These are phyloP conservation scores for Anabacerthia variegaticeps DNA, from an alignment of 2,797 vertebrate genomes.

Conservation along the genomic window DNA sequence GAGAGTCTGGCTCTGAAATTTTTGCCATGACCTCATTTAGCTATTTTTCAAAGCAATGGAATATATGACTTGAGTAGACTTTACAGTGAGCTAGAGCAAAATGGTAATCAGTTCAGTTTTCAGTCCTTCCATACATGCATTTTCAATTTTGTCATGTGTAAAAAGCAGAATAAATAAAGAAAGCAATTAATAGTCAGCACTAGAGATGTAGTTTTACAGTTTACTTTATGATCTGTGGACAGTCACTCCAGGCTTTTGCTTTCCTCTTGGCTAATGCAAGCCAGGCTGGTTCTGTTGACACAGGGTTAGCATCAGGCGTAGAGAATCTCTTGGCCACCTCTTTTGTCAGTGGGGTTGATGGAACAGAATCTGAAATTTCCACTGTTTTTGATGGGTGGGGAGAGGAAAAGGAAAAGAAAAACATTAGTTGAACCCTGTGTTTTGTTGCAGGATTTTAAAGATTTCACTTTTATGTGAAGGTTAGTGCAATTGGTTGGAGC, in stretches of 20 bases:
- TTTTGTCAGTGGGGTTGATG: constrained; percentile 85
- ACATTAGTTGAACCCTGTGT: not conserved
- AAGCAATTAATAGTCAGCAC: constrained; percentile 35
- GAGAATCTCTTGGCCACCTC: constrained; percentile 95
- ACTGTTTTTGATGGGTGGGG: constrained; percentile 77
- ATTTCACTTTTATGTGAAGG: not conserved
- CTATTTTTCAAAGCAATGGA: constrained; percentile 32
- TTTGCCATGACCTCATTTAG: not conserved
- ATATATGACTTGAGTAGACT: constrained; percentile 11
- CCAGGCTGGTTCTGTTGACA: constrained; percentile 97
- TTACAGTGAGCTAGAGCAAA: constrained; percentile 38
- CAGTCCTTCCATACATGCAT: constrained; percentile 66
- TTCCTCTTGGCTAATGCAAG: constrained; percentile 96
- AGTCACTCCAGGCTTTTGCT: constrained; percentile 99
- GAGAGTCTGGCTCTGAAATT: not conserved
- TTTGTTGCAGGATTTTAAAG: not conserved
- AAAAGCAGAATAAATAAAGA: constrained; percentile 75
- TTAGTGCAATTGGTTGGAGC: not conserved
- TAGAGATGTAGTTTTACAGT: not conserved
- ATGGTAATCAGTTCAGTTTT: constrained; percentile 21
- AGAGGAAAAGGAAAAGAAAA: not conserved
- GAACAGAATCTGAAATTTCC: constrained; percentile 91
- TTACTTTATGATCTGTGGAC: constrained; percentile 99
- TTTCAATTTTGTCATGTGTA: constrained; percentile 58
- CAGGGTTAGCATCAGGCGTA: constrained; percentile 86